Conservation (phyloP, 2,888 invertebrate genomes). For the Chelonus formosanus region DNA sequence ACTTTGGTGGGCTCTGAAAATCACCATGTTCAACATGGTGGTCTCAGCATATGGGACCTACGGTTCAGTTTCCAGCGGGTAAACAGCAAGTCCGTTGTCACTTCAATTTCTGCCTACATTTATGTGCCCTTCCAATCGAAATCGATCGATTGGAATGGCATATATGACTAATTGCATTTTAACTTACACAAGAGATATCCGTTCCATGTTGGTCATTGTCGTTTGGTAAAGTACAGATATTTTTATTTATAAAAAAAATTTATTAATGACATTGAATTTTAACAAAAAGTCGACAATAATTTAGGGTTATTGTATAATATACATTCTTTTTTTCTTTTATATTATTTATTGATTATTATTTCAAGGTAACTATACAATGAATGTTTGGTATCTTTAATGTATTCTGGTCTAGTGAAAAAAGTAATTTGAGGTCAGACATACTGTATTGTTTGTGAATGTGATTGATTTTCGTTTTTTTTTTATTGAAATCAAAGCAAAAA, state of each 20-base stretch:
- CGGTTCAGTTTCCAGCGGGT: constrained; percentile 55
- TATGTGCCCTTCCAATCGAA: constrained; percentile 45
- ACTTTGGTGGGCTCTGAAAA: constrained; percentile 7
- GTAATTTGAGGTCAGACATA: constrained; percentile 19
- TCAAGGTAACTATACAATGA: no score
- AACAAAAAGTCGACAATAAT: no score
- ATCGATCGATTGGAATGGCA: constrained; percentile 53
- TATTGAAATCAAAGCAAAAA: no score
- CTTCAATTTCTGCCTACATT: constrained; percentile 47
- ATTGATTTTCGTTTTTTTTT: no score
- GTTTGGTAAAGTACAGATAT: constrained; percentile 10
- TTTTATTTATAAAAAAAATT: constrained; percentile 12
- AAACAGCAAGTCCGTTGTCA: constrained; percentile 53
- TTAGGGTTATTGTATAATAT: no score
- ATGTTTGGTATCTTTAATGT: constrained; percentile 11
- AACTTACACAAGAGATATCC: constrained; percentile 30
- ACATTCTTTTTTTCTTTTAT: no score
- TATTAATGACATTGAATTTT: no score
- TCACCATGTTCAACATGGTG: constrained; percentile 25
- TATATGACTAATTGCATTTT: constrained; percentile 50
- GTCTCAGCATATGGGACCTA: constrained; percentile 5
- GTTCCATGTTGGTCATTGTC: constrained; percentile 21
- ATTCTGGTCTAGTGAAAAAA: constrained; percentile 20
- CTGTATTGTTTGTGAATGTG: no score
- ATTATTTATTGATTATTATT: no score